Evolutionary conservation across 1,140 invertebrate species (phyloP).

Genomic region (Hylaeus anthracinus): DNA sequence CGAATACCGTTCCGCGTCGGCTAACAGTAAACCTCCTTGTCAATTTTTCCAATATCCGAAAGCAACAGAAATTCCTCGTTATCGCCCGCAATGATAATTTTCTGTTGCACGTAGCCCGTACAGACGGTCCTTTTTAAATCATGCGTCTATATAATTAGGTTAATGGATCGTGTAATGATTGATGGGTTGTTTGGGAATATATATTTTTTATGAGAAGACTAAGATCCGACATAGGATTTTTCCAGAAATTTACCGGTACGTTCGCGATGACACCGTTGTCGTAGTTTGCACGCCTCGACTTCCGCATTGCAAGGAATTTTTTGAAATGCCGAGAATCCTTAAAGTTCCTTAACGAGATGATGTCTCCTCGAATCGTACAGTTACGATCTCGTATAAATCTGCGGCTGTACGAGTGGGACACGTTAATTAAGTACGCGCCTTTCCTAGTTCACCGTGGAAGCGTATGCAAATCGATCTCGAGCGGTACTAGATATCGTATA

Average conservation of each 20-base stretch:
- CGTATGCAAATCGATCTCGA: slow-evolving; percentile 51
- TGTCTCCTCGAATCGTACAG: slow-evolving; percentile 43
- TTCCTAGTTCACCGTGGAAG: slow-evolving; percentile 37
- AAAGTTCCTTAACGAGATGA: slow-evolving; percentile 45
- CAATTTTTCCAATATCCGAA: slow-evolving; percentile 40
- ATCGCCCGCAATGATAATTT: slow-evolving; percentile 17
- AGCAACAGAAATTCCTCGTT: slow-evolving; percentile 57
- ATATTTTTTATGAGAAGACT: background rate
- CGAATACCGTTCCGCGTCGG: slow-evolving; percentile 49
- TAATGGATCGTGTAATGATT: background rate
- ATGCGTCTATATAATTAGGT: no score
- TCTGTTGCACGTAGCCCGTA: background rate
- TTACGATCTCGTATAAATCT: slow-evolving; percentile 50
- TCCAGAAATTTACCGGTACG: slow-evolving; percentile 31
- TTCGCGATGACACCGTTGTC: slow-evolving; percentile 10
- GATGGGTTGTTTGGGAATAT: no score
- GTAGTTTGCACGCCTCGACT: background rate
- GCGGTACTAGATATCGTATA: slow-evolving; percentile 32
- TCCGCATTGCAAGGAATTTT: slow-evolving; percentile 36
- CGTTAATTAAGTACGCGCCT: slow-evolving; percentile 48
- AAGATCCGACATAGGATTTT: slow-evolving; percentile 14
- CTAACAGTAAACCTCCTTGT: slow-evolving; percentile 37
- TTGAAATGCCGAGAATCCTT: slow-evolving; percentile 30
- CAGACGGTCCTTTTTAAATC: background rate
- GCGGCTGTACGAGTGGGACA: slow-evolving; percentile 34